Conservation (phyloP, 1,140 invertebrate species). For the Drosophila pseudoobscura region DNA sequence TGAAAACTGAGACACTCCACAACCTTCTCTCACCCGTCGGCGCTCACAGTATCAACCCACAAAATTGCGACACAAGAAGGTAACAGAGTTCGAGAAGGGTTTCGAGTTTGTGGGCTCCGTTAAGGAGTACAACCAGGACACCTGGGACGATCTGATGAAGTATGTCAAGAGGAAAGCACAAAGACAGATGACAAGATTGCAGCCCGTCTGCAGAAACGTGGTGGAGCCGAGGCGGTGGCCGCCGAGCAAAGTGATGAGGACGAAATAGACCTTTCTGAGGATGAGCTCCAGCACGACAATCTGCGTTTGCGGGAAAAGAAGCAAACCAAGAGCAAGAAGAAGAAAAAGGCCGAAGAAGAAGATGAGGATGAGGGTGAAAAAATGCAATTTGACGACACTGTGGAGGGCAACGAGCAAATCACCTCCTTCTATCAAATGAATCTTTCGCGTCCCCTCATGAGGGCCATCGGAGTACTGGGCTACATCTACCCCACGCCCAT, state of each 20-base stretch:
- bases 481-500: slow-evolving; percentile 98
- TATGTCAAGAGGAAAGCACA: slow-evolving; percentile 92
- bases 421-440: slow-evolving; percentile 96
- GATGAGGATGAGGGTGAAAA: slow-evolving; percentile 85
- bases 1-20: slow-evolving; percentile 20
- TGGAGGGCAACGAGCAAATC: slow-evolving; percentile 86
- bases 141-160: slow-evolving; percentile 93
- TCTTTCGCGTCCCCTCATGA: slow-evolving; percentile 93
- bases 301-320: slow-evolving; percentile 86
- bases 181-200: slow-evolving; percentile 93
- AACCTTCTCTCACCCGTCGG: background rate
- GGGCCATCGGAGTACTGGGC: slow-evolving; percentile 93
- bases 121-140: slow-evolving; percentile 91
- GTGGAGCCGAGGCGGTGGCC: slow-evolving; percentile 83
- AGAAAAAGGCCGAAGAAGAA: slow-evolving; percentile 83
- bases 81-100: slow-evolving; percentile 89
- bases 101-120: slow-evolving; percentile 90
- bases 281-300: slow-evolving; percentile 89
- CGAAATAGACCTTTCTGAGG: slow-evolving; percentile 86
- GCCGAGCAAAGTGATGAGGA: slow-evolving; percentile 72
- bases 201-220: slow-evolving; percentile 84
- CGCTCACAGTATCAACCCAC: slow-evolving; percentile 89
- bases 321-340: slow-evolving; percentile 85
- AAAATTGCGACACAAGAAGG: slow-evolving; percentile 88
- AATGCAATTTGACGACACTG: slow-evolving; percentile 90